Conservation (phyloP, 2,113 vertebrate species). For the Pagrus major region DNA sequence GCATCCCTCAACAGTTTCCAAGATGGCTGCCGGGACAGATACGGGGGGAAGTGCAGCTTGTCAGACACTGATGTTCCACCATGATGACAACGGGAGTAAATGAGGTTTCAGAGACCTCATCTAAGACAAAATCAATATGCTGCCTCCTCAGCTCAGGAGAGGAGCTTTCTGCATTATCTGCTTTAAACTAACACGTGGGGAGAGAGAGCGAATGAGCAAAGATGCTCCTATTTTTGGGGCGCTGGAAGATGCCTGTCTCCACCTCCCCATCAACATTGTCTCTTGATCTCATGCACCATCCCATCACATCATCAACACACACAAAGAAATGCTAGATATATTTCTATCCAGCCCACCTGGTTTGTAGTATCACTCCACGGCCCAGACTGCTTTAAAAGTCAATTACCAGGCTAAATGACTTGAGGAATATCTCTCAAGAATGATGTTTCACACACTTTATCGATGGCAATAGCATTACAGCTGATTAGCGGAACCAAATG, state of each 20-base stretch:
- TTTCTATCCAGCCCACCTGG: constrained; percentile 81
- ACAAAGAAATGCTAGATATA: constrained; percentile 75
- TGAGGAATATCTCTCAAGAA: constrained; percentile 83
- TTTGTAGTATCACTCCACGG: constrained; percentile 80
- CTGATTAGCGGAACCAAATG: constrained; percentile 86
- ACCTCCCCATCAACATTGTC: constrained; percentile 71
- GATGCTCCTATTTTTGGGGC: constrained; percentile 70
- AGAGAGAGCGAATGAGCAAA: constrained; percentile 42
- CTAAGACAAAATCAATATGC: constrained; percentile 86
- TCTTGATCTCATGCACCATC: constrained; percentile 62
- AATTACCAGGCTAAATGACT: constrained; percentile 83
- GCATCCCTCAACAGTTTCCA: constrained; percentile 79
- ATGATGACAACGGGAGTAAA: constrained; percentile 85
- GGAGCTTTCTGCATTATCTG: constrained; percentile 77
- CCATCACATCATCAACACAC: constrained; percentile 63
- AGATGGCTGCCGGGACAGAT: constrained; percentile 75
- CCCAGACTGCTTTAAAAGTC: constrained; percentile 85
- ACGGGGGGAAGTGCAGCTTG: constrained; percentile 75
- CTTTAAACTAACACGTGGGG: constrained; percentile 61
- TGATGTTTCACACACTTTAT: constrained; percentile 84
- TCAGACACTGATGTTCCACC: constrained; percentile 83
- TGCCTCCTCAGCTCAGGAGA: constrained; percentile 80
- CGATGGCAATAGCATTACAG: constrained; percentile 87
- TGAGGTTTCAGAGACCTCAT: constrained; percentile 87
- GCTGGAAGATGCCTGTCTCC: constrained; percentile 79